Percentiles rank a stretch among this genome's conserved stretches.
Evolutionary conservation across 2,888 invertebrate genomes (phyloP).

Genomic region (Marasmarcha lunaedactyla): DNA sequence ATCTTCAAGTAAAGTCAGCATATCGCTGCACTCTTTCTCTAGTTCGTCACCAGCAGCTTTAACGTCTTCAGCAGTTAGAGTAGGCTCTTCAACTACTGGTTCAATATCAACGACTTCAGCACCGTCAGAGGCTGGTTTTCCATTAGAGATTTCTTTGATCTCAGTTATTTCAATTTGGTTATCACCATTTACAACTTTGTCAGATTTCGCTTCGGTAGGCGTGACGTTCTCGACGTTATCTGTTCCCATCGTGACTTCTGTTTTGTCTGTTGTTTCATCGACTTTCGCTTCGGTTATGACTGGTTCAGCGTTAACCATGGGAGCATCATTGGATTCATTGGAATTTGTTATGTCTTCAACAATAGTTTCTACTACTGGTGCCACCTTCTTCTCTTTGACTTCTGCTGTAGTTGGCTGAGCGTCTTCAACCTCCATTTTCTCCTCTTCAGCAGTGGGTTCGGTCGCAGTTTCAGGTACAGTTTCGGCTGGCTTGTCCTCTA

Average conservation of each 20-base stretch:
- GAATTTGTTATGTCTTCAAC: constrained; percentile 23
- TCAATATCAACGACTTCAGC: constrained; percentile 38
- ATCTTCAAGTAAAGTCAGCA: constrained; percentile 55
- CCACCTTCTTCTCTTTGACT: constrained; percentile 16
- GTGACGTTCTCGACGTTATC: constrained; percentile 13
- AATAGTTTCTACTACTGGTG: constrained; percentile 20
- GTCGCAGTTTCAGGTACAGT: constrained; percentile 11
- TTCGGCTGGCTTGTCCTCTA: constrained; percentile 29
- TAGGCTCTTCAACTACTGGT: constrained; percentile 49
- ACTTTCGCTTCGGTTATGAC: constrained; percentile 23
- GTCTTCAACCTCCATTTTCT: constrained; percentile 36
- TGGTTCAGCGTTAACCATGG: constrained; percentile 28
- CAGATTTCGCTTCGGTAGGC: constrained; percentile 22
- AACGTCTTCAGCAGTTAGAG: constrained; percentile 38
- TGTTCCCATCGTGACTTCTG: constrained; percentile 19
- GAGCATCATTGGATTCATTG: constrained; percentile 23
- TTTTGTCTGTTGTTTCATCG: constrained; percentile 15
- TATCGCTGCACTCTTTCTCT: constrained; percentile 62
- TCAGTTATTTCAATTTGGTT: constrained; percentile 19
- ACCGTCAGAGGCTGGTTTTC: constrained; percentile 30
- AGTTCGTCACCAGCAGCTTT: constrained; percentile 48
- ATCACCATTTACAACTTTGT: constrained; percentile 12
- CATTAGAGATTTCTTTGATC: constrained; percentile 44
- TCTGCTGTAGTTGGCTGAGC: constrained; percentile 15
- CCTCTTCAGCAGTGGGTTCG: constrained; percentile 17